Conservation (phyloP, 2,113 vertebrate species). For the Falcunculus frontatus region DNA sequence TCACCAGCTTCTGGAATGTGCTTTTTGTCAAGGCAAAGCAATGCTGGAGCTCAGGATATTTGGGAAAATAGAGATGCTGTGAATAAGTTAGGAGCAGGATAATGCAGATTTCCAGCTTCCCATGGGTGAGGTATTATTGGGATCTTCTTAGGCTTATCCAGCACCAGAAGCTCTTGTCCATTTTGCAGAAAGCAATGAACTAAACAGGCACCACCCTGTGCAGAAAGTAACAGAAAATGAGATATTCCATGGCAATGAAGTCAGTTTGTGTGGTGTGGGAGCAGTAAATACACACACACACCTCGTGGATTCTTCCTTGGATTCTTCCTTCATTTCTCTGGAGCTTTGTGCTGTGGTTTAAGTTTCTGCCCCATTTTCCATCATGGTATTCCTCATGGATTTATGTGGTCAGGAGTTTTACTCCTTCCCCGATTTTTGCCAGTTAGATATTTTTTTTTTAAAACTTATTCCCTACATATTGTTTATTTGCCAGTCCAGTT, state of each 20-base stretch:
- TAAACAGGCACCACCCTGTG: neutral
- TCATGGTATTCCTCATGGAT: neutral
- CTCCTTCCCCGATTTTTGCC: neutral
- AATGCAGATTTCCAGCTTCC: neutral
- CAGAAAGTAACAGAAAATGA: neutral
- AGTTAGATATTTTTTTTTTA: neutral
- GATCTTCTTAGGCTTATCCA: neutral
- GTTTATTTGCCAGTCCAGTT: neutral
- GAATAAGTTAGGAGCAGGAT: neutral
- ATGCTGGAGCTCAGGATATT: neutral
- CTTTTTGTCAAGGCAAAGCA: neutral
- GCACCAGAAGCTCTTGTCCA: neutral
- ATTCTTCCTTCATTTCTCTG: neutral
- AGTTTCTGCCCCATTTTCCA: neutral
- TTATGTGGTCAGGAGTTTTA: neutral
- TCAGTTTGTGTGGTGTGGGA: neutral
- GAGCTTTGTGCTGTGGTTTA: neutral
- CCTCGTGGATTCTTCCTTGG: accelerated
- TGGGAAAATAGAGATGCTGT: neutral
- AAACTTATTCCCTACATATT: no score
- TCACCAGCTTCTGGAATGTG: slow-evolving; percentile 24
- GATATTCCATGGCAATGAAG: neutral
- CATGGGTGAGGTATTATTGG: neutral
- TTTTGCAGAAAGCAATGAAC: neutral
- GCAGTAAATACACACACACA: neutral